These are phyloP conservation scores for Collichthys lucidus DNA, from an alignment of 2,113 vertebrate species.

Conservation along the genomic window DNA sequence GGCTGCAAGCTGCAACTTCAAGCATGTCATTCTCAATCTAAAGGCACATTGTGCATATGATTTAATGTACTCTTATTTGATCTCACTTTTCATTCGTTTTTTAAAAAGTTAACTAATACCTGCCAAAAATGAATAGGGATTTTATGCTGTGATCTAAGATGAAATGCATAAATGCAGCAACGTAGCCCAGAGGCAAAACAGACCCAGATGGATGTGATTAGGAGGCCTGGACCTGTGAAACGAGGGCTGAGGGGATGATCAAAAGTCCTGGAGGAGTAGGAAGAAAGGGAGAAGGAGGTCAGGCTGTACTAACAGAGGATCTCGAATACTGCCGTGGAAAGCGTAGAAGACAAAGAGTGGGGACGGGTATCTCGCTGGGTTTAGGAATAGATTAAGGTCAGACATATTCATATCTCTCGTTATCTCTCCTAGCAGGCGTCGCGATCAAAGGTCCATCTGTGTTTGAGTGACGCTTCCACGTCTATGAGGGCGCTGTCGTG, in stretches of 20 bases:
- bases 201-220: constrained; percentile 62
- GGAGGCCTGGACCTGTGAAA: constrained; percentile 33
- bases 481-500: neutral
- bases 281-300: constrained; percentile 24
- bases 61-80: neutral
- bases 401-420: constrained; percentile 26
- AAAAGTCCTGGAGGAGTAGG: constrained; percentile 38
- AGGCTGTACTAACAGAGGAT: neutral
- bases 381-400: constrained; percentile 26
- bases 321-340: constrained; percentile 8
- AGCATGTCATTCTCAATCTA: neutral
- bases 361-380: neutral
- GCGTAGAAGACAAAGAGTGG: neutral
- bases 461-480: constrained; percentile 33
- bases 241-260: constrained; percentile 51
- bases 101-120: neutral
- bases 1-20: neutral
- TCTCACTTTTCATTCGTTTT: neutral
- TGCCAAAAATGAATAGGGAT: neutral
- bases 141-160: neutral
- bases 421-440: constrained; percentile 36
- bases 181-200: constrained; percentile 22
- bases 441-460: constrained; percentile 36
- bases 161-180: constrained; percentile 1
- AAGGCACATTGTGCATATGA: neutral